phyloP scores from a whole-genome alignment of 2,113 vertebrate genomes.

The Percina caprodes region DNA sequence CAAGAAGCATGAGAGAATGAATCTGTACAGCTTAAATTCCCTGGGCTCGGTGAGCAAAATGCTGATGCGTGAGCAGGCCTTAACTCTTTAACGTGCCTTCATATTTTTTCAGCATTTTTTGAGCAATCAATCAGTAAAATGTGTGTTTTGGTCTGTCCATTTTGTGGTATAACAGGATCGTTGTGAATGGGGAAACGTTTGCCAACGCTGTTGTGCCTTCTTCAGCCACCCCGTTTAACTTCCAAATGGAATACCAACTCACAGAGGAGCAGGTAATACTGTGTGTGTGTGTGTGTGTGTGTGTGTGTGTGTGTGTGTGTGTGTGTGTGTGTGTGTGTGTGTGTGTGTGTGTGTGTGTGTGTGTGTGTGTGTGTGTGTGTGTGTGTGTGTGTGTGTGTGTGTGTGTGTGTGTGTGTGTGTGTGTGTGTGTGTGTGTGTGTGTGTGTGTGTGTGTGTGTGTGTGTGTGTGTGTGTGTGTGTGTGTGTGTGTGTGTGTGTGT shows the following conservation, averaged over 20 bases:
- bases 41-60: background rate
- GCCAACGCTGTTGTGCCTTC: slow-evolving; percentile 71
- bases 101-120: no score
- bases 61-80: background rate
- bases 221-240: slow-evolving; percentile 80
- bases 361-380: no score
- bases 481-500: background rate
- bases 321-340: background rate
- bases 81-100: background rate
- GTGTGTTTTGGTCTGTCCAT: background rate
- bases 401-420: no score
- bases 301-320: background rate
- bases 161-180: slow-evolving; percentile 74
- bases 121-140: background rate
- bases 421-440: background rate
- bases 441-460: background rate
- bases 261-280: slow-evolving; percentile 76
- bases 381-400: no score
- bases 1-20: background rate
- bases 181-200: slow-evolving; percentile 79
- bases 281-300: background rate
- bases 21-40: background rate
- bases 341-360: no score
- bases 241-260: slow-evolving; percentile 73
- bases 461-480: background rate